Evolutionary conservation across 2,888 invertebrate species (phyloP).

Genomic region (Synergus gifuensis): DNA sequence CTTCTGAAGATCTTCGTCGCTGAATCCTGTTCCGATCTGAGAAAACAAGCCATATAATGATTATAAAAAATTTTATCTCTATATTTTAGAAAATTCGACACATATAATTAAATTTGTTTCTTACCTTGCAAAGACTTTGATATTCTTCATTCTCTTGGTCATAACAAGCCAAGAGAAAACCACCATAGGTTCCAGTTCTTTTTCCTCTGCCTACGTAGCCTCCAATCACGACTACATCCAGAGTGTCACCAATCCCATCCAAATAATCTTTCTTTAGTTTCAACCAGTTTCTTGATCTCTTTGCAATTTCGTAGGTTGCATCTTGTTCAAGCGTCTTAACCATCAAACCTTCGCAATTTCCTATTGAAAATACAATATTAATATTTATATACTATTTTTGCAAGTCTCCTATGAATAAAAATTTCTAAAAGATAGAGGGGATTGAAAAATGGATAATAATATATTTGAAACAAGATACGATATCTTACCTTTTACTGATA

Average conservation of each 20-base stretch:
- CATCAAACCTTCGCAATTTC: constrained; percentile 99
- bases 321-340: constrained; percentile 94
- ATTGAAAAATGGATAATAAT: too few relatives aligned
- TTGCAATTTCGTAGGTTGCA: constrained; percentile 98
- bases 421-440: too few relatives aligned
- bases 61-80: background rate
- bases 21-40: constrained; percentile 95
- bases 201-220: constrained; percentile 96
- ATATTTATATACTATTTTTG: background rate
- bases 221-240: constrained; percentile 97
- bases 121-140: constrained; percentile 94
- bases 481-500: constrained; percentile 89
- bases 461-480: too few relatives aligned
- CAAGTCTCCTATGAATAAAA: background rate
- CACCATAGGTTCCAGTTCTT: constrained; percentile 95
- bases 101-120: constrained; percentile 45
- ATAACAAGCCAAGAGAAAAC: constrained; percentile 96
- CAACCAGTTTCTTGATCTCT: constrained; percentile 95
- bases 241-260: constrained; percentile 96
- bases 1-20: constrained; percentile 90
- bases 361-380: constrained; percentile 72
- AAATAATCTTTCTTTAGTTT: constrained; percentile 99
- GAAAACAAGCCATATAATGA: constrained; percentile 40
- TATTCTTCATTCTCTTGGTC: constrained; percentile 94
- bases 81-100: constrained; percentile 11